Conservation (phyloP, 2,797 vertebrate genomes). For the Scolopax bukidnonensis region DNA sequence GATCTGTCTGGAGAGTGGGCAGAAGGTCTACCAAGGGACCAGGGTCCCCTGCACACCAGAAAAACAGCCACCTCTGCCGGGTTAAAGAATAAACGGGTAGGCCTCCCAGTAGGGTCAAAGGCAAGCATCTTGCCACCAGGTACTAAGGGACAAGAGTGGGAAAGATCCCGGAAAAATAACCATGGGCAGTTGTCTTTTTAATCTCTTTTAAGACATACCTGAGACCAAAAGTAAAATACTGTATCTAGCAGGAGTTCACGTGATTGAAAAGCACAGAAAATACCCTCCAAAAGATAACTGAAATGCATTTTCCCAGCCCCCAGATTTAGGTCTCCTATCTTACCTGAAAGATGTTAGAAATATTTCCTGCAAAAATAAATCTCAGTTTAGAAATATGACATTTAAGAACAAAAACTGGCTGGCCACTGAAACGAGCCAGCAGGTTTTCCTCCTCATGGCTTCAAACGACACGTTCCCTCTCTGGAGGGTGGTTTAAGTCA, state of each 20-base stretch:
- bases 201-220: not conserved
- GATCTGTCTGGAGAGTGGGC: not conserved
- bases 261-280: not conserved
- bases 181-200: not conserved
- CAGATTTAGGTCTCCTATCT: not conserved
- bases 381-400: not conserved
- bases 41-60: fast-evolving
- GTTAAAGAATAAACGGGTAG: not conserved
- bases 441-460: not conserved
- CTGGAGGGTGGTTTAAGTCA: not conserved
- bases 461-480: not conserved
- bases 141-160: not conserved
- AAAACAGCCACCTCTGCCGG: not conserved
- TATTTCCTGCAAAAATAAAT: not conserved
- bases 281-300: not conserved
- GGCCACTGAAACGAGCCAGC: not conserved
- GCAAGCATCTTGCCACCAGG: not conserved
- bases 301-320: not conserved
- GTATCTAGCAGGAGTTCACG: not conserved
- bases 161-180: not conserved
- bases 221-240: not conserved
- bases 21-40: not conserved
- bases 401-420: not conserved
- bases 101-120: not conserved
- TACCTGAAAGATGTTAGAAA: not conserved